Base-by-base conservation (phyloP, 1,140 invertebrate species). In the Popillia japonica region DNA sequence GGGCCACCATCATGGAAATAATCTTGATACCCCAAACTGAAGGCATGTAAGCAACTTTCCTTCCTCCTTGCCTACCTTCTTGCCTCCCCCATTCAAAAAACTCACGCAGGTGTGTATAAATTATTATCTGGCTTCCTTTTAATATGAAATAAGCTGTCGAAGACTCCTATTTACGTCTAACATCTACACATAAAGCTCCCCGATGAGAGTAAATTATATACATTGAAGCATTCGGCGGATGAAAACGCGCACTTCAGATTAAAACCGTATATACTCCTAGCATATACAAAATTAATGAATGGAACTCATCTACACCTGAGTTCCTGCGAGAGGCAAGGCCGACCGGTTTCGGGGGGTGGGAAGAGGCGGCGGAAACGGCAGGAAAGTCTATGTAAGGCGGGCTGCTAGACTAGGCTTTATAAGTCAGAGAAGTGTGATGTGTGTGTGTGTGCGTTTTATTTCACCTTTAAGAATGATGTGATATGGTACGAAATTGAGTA, bases 221-320 rank as follows among this genome's bases (percentile, higher is more conserved):
- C 61, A 22, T 17, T 20, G 61, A 8, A 8, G 61, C 61, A 27
- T 64, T 64, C 23, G n/a, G 10, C 61, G 23, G 61, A 64, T 64
- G 61, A 64, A 64, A 23, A 17, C 17, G 61, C 61, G 17, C 44
- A 48, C 22, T 64, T 20, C 4, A 64, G 61, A 64, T 64, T 64
- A 64, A 64, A 64, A 27, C 22, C 61, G 61, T 64, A 48, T 48
- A 48, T n/a, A 48, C 3, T 10, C 44, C n/a, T n/a, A n/a, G n/a
- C 17, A 64, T 20, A 27, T 64, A 17, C n/a, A 64, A 64, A 64
- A 64, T 64, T 64, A 64, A 64, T 64, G 61, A 64, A 64, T 27
- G 61, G 22, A 64, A 64, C 17, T 64, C 61, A 64, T 64, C 22
- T 64, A 64, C 61, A 64, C 61, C 61, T 64, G 61, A 64, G 17